Percentiles rank a stretch among this genome's conserved stretches.
Conservation (phyloP, 2,888 invertebrate genomes). For the Habroteleia sp. region DNA sequence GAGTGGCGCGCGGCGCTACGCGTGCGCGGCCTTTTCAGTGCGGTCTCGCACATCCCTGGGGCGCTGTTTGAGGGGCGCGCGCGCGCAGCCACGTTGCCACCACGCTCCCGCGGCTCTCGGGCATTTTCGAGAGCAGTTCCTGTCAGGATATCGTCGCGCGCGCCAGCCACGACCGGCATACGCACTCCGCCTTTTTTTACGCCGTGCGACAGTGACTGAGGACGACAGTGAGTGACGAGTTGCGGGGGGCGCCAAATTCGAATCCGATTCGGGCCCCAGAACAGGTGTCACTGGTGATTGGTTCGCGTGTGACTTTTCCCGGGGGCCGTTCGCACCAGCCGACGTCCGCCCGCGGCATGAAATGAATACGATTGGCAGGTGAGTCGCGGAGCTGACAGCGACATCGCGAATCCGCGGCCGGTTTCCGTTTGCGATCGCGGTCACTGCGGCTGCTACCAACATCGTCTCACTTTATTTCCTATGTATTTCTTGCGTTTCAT, state of each 20-base stretch:
- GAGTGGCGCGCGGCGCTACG: constrained; percentile 45
- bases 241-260: constrained; percentile 67
- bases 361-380: constrained; percentile 80
- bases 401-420: too few species aligned
- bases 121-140: constrained; percentile 69
- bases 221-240: constrained; percentile 24
- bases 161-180: constrained; percentile 61
- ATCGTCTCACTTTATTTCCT: too few species aligned
- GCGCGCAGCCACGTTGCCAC: constrained; percentile 63
- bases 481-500: too few species aligned
- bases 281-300: constrained; percentile 50
- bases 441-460: too few species aligned
- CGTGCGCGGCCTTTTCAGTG: constrained; percentile 42
- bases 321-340: constrained; percentile 57
- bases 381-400: too few species aligned
- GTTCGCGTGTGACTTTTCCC: constrained; percentile 55
- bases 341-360: constrained; percentile 74
- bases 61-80: constrained; percentile 54
- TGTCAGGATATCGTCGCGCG: constrained; percentile 68
- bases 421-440: too few species aligned
- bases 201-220: constrained; percentile 23
- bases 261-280: constrained; percentile 35
- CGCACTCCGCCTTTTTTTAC: constrained; percentile 36
- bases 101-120: constrained; percentile 60
- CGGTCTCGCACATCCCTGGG: constrained; percentile 58